phyloP scores from a whole-genome alignment of 2,113 vertebrate genomes.

The Hippocampus comes region DNA sequence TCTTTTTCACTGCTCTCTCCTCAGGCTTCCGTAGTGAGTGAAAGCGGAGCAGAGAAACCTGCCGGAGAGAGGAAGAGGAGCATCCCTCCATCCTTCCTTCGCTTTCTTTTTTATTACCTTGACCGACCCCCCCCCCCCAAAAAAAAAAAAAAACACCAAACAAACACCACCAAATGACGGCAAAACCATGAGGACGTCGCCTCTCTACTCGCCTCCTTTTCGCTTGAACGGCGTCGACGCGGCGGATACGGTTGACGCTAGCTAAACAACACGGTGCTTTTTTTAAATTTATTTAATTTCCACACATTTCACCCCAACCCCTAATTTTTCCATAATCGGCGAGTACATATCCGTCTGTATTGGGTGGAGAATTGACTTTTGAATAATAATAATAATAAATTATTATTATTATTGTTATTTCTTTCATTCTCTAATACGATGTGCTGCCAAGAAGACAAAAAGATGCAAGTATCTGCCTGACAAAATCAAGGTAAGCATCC shows the following conservation, averaged over 20 bases:
- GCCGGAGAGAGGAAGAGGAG: conserved; percentile 32
- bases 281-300: not conserved
- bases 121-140: too few species aligned
- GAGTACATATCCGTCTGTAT: not conserved
- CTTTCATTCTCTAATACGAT: not conserved
- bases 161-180: conserved; percentile 40
- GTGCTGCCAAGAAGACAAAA: conserved; percentile 51
- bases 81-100: conserved; percentile 41
- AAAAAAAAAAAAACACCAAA: not conserved
- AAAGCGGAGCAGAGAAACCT: conserved; percentile 49
- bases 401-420: not conserved
- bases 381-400: not conserved
- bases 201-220: not conserved
- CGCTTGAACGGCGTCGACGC: conserved; percentile 8
- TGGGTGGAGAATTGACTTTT: not conserved
- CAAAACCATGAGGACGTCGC: conserved; percentile 17
- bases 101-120: conserved; percentile 30
- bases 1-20: not conserved
- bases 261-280: conserved; percentile 1
- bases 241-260: conserved; percentile 1
- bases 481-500: conserved; percentile 56
- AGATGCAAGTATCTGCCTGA: conserved; percentile 47
- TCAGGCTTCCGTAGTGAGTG: conserved; percentile 61
- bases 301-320: not conserved
- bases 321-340: not conserved